A percentile compares a stretch with the other conserved stretches of the same genome.
phyloP scores from a whole-genome alignment of 1,140 invertebrate genomes.

The Lasioglossum albipes region DNA sequence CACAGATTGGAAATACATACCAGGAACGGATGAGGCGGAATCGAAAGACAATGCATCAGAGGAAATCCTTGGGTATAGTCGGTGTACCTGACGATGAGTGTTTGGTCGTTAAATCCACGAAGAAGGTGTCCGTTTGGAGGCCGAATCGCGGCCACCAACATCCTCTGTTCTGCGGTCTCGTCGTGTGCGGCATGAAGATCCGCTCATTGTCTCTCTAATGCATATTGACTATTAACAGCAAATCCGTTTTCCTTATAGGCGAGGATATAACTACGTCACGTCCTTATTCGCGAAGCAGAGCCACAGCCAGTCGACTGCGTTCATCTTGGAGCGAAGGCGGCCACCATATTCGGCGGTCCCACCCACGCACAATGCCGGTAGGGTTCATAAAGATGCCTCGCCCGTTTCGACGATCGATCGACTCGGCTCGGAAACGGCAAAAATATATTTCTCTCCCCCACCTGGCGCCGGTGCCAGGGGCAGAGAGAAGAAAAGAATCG shows the following conservation, averaged over 20 bases:
- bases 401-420: constrained; percentile 41
- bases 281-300: constrained; percentile 68
- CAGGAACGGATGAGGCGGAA: too few relatives aligned
- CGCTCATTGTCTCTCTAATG: constrained; percentile 72
- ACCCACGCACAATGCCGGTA: constrained; percentile 64
- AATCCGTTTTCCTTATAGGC: constrained; percentile 71
- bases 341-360: constrained; percentile 69
- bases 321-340: constrained; percentile 63
- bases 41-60: too few relatives aligned
- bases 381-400: constrained; percentile 65
- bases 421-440: too few relatives aligned
- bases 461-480: not conserved
- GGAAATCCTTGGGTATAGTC: not conserved
- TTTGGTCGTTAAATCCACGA: constrained; percentile 6
- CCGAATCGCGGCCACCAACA: constrained; percentile 17
- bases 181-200: constrained; percentile 68
- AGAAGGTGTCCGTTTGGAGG: constrained; percentile 13
- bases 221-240: constrained; percentile 71
- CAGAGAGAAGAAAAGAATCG: not conserved
- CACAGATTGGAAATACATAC: too few relatives aligned
- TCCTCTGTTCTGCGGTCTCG: constrained; percentile 29
- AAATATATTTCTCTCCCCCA: not conserved
- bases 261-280: constrained; percentile 64
- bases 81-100: not conserved
- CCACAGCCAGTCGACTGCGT: constrained; percentile 49